Evolutionary conservation across 2,888 invertebrate genomes (phyloP), one percentile per base, ranked within the genome.

Genomic region (Helleia helle): DNA sequence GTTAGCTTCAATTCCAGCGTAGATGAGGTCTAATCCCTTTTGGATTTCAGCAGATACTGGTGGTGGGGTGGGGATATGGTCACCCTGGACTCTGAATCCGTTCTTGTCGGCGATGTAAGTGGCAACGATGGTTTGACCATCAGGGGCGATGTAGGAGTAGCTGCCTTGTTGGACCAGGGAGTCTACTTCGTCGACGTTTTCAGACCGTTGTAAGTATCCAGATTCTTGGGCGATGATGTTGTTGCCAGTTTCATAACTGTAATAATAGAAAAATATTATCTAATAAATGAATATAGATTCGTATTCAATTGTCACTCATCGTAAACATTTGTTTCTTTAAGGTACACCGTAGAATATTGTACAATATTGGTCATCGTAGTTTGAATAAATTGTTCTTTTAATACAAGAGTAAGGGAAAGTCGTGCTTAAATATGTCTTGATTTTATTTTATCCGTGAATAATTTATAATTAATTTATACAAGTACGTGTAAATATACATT

Each of bases 21-120:
- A 94, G 71, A 95, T 95, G 62, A 94, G 89, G 71, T 94, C 94
- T 46, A 95, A 86, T 40, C 94, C 93, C 68, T 93, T 94, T 74
- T 94, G 94, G 59, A 94, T 93, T 84, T 93, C 94, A 48, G 91
- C 87, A 40, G 93, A 93, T 15, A 93, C 91, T 46, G 94, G 93
- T 8, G 94, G 93, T 46, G 93, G 91, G 38, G 94, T 94, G 48
- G 94, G 94, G 60, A 94, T 89, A 65, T 94, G 94, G 68, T 92
- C 93, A 0, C 94, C 93, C 52, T 87, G 86, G 38, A 93, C 91
- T 52, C 91, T 90, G 88, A 94, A 94, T 36, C 94, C 94, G 56
- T 88, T 89, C 68, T 94, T 93, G 59, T 94, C 93, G 55, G 94
- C 94, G 11, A 91, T 92, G 69, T 94, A 93, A 57, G 90, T 89